These are phyloP conservation scores for Peribatodes rhomboidaria DNA, from an alignment of 2,888 invertebrate species.

Conservation along the genomic window DNA sequence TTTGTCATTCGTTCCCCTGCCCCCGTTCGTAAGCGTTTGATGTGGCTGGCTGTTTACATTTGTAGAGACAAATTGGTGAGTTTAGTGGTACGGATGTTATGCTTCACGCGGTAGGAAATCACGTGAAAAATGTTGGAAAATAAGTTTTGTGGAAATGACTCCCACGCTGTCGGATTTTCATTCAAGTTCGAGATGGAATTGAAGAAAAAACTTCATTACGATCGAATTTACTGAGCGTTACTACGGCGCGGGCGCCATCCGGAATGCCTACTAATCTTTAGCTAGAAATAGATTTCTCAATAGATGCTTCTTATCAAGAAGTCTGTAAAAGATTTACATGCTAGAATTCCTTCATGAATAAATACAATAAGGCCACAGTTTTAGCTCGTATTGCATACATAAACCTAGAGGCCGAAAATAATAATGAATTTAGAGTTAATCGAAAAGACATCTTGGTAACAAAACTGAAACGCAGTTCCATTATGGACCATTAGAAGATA, in stretches of 20 bases:
- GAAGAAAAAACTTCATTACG: constrained; percentile 2
- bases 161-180: constrained; percentile 21
- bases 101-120: constrained; percentile 34
- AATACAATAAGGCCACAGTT: background rate
- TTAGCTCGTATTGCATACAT: background rate
- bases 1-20: constrained; percentile 76
- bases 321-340: background rate
- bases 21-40: constrained; percentile 66
- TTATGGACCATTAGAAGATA: too few relatives aligned
- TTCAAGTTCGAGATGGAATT: constrained; percentile 7
- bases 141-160: constrained; percentile 22
- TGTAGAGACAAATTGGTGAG: constrained; percentile 71
- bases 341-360: too few relatives aligned
- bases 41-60: constrained; percentile 74
- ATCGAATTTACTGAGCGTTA: background rate
- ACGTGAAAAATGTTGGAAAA: constrained; percentile 25
- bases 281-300: background rate
- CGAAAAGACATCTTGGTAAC: too few relatives aligned
- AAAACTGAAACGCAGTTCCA: too few relatives aligned
- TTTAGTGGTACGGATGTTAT: constrained; percentile 47
- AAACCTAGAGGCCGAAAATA: too few relatives aligned
- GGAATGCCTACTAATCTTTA: background rate
- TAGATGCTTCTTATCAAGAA: background rate
- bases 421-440: too few relatives aligned
- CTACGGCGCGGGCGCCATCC: background rate